These are phyloP conservation scores for Geodia barretti DNA, from an alignment of 37 sponge, comb jelly and placozoan species.

Conservation along the genomic window DNA sequence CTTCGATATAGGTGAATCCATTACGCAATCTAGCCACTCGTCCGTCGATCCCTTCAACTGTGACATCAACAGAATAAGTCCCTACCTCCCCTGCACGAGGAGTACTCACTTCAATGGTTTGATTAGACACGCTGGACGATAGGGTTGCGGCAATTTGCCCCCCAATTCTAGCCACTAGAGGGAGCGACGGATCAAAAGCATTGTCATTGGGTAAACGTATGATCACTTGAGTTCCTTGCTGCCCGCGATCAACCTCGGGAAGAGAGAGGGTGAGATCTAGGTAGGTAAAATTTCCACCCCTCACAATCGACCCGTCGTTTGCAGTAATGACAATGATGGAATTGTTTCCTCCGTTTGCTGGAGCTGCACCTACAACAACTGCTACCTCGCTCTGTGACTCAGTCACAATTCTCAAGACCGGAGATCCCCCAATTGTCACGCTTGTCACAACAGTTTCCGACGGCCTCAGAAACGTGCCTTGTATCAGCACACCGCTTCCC, in stretches of 20 bases:
- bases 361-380: conserved; percentile 69
- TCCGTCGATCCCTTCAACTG: conserved; percentile 23
- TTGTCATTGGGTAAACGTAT: conserved; percentile 3
- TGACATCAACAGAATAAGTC: conserved; percentile 55
- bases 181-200: conserved; percentile 15
- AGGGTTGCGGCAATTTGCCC: conserved; percentile 29
- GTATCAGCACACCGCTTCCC: conserved; percentile 55
- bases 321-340: conserved; percentile 48
- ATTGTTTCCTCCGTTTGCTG: conserved; percentile 9
- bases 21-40: conserved; percentile 35
- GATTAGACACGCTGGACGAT: neutral
- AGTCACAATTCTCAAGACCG: conserved; percentile 45
- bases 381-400: conserved; percentile 40
- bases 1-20: conserved; percentile 69
- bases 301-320: conserved; percentile 52
- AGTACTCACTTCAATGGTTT: conserved; percentile 22
- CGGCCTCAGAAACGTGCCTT: conserved; percentile 26
- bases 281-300: conserved; percentile 44
- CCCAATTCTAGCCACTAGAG: conserved; percentile 28
- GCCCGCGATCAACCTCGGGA: conserved; percentile 30
- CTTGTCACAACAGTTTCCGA: neutral
- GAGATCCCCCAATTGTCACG: conserved; percentile 58
- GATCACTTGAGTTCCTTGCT: conserved; percentile 56
- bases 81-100: conserved; percentile 53
- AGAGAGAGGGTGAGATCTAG: conserved; percentile 49